Evolutionary conservation across 2,888 invertebrate species (phyloP), one percentile per base, ranked within the genome.

Genomic region (Helleia helle): DNA sequence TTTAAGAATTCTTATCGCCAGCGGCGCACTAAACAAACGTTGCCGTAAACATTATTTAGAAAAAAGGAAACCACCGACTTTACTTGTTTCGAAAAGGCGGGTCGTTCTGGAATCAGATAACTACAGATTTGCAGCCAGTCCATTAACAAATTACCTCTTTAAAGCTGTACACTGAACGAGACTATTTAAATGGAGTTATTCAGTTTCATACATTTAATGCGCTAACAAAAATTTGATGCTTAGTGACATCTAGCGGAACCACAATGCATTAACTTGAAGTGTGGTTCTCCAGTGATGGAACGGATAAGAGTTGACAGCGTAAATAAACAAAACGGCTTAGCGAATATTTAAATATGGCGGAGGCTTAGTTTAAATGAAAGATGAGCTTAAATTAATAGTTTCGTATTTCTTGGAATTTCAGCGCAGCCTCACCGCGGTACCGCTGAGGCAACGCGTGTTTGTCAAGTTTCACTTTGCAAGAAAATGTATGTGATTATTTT

Each of bases 81-180:
- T 71, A 71, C 71, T 76, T 76, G 74, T 77, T 81, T 80, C 71
- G 59, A 75, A 75, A 74, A 71, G 70, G 69, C 74, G 69, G 72
- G 67, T 67, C 67, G 67, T 52, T 59, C 69, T 56, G 65, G 62
- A 65, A 76, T 77, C 75, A 67, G 83, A 84, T 84, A 80, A 65
- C 65, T 54, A 56, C 63, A 71, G 76, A 79, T 81, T 81, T 79
- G 79, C 75, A 71, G 64, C 66, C 62, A 55, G 58, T 51, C 75
- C 76, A 80, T 81, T 81, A 74, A 74, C 80, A 77, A 81, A 81
- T 81, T 76, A 72, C 74, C 68, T 63, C 65, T 65, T 68, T 67
- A 64, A 62, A 62, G 45, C 56, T 51, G 15, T 30, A 34, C 18
- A 18, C 40, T 26, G 22, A 29, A 4, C 9, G 11, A 37, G 15